Percentiles rank a stretch among this genome's conserved stretches.
phyloP scores from a whole-genome alignment of 2,888 invertebrate genomes.

The Exocentrus adspersus region DNA sequence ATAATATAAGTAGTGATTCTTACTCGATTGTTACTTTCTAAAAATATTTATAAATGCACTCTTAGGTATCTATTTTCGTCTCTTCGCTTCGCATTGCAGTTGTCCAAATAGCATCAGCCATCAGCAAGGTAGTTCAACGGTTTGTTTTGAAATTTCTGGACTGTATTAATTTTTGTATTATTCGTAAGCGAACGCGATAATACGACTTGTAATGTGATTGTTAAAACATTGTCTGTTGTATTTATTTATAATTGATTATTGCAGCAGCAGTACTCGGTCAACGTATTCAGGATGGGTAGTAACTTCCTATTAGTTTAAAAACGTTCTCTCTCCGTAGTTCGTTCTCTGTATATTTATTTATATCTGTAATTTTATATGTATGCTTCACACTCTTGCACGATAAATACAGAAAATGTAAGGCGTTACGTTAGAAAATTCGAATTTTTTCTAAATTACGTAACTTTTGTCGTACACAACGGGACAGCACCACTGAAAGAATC shows the following conservation, averaged over 20 bases:
- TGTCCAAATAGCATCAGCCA: no score
- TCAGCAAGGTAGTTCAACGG: no score
- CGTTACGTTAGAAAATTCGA: slow-evolving; percentile 21
- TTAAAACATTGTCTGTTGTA: slow-evolving; percentile 39
- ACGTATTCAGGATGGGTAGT: slow-evolving; percentile 52
- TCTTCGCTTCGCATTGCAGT: no score
- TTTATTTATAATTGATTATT: slow-evolving; percentile 53
- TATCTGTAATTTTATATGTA: slow-evolving; percentile 15
- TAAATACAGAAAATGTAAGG: slow-evolving; percentile 21
- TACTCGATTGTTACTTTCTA: slow-evolving; percentile 33
- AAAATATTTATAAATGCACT: slow-evolving; percentile 29
- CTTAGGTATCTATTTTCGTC: not conserved
- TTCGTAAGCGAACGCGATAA: not conserved
- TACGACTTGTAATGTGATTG: not conserved
- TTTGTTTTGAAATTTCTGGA: slow-evolving; percentile 1
- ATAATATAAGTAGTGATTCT: slow-evolving; percentile 17
- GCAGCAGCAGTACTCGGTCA: slow-evolving; percentile 38
- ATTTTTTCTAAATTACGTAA: slow-evolving; percentile 30
- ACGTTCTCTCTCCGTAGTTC: no score
- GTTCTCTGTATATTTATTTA: slow-evolving; percentile 35
- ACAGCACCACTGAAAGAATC: slow-evolving; percentile 2
- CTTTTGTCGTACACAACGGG: slow-evolving; percentile 24
- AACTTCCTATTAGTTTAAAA: slow-evolving; percentile 45
- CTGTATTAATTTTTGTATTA: not conserved
- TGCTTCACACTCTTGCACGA: slow-evolving; percentile 9